These are phyloP conservation scores for Agriopis aurantiaria DNA, from an alignment of 2,888 invertebrate species.

Conservation along the genomic window DNA sequence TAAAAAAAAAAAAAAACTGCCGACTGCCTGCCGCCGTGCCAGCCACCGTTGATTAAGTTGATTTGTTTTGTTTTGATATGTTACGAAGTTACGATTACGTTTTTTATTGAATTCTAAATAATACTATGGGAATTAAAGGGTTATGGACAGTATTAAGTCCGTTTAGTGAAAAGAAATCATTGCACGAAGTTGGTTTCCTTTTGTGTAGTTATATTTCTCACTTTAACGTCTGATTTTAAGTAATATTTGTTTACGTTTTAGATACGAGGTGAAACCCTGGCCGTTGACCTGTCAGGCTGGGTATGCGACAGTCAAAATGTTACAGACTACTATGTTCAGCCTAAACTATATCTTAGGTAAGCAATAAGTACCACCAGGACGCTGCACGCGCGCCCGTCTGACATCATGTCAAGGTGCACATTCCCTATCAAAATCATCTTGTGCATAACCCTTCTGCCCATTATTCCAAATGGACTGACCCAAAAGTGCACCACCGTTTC, in stretches of 20 bases:
- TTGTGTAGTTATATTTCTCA: background rate
- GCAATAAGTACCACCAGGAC: background rate
- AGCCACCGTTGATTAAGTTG: too few relatives aligned
- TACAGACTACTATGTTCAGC: conserved; percentile 90
- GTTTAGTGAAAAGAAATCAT: conserved; percentile 91
- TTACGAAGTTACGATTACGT: too few relatives aligned
- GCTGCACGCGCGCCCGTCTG: too few relatives aligned
- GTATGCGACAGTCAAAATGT: conserved; percentile 94
- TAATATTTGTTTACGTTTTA: conserved; percentile 40
- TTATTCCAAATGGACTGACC: too few relatives aligned
- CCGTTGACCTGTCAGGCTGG: conserved; percentile 97
- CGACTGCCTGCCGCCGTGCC: too few relatives aligned
- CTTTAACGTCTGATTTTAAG: background rate
- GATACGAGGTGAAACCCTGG: conserved; percentile 91
- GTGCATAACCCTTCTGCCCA: too few relatives aligned
- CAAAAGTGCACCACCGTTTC: too few relatives aligned
- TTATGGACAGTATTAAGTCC: conserved; percentile 94
- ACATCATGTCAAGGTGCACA: too few relatives aligned
- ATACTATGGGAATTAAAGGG: conserved; percentile 94
- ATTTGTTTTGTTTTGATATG: too few relatives aligned
- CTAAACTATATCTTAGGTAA: conserved; percentile 94
- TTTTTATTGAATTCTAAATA: too few relatives aligned
- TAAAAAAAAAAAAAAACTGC: too few relatives aligned
- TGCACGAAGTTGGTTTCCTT: conserved; percentile 87
- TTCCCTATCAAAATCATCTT: too few relatives aligned